phyloP scores from a whole-genome alignment of 2,888 invertebrate species.

The Rhodophaea formosa region DNA sequence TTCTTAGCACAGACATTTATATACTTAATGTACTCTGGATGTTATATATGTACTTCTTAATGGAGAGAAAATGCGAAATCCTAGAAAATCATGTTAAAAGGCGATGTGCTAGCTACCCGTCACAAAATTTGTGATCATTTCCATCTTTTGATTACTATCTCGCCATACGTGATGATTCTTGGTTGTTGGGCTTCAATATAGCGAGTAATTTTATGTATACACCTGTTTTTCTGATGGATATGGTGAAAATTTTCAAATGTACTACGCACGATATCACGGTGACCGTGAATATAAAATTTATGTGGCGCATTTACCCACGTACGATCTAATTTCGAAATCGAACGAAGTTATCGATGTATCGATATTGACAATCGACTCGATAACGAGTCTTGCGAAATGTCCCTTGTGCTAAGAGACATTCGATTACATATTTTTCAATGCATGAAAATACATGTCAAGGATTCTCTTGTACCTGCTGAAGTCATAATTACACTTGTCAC shows the following conservation, averaged over 20 bases:
- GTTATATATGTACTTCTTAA: too few relatives aligned
- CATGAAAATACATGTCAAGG: conserved; percentile 65
- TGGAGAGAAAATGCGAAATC: too few relatives aligned
- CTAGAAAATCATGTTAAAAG: too few relatives aligned
- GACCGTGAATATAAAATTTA: background rate
- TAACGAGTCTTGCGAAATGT: conserved; percentile 54
- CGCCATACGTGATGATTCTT: too few relatives aligned
- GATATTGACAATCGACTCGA: conserved; percentile 47
- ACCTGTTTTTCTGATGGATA: too few relatives aligned
- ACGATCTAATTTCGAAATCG: conserved; percentile 57
- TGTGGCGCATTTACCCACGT: conserved; percentile 32
- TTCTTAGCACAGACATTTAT: too few relatives aligned
- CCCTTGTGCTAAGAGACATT: conserved; percentile 38
- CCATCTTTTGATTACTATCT: too few relatives aligned
- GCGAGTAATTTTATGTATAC: too few relatives aligned
- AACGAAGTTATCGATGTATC: conserved; percentile 52
- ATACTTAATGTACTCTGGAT: too few relatives aligned
- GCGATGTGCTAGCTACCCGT: too few relatives aligned
- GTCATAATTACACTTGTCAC: background rate
- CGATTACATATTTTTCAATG: conserved; percentile 41
- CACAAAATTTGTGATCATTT: too few relatives aligned
- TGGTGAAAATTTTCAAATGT: background rate
- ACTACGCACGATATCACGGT: background rate
- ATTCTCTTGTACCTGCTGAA: conserved; percentile 22
- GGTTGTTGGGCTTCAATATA: too few relatives aligned